Percentiles rank a stretch among this genome's conserved stretches.
Evolutionary conservation across 2,888 invertebrate species (phyloP).

Genomic region (Nezara viridula): DNA sequence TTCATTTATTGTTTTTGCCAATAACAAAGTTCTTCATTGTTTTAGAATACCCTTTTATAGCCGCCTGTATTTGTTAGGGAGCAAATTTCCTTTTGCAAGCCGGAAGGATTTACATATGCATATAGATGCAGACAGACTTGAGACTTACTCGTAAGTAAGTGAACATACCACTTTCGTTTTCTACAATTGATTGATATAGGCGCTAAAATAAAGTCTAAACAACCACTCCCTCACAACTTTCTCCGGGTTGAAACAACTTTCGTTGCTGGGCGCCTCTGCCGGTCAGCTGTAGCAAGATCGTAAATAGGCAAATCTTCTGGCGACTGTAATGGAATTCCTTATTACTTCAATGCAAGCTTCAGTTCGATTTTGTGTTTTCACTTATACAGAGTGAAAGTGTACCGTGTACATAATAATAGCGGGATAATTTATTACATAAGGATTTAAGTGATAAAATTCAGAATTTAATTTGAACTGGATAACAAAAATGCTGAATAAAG

Average conservation of each 20-base stretch:
- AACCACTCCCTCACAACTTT: conserved; percentile 34
- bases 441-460: too few relatives aligned
- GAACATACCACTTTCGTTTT: neutral
- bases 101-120: neutral
- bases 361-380: neutral
- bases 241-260: neutral
- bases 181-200: conserved; percentile 32
- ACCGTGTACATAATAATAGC: neutral
- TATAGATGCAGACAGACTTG: neutral
- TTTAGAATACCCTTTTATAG: neutral
- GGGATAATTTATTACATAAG: neutral
- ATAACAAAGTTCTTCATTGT: too few relatives aligned
- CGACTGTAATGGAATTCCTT: neutral
- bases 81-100: neutral
- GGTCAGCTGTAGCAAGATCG: neutral
- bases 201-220: neutral
- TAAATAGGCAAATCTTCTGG: neutral
- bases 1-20: too few relatives aligned
- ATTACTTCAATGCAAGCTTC: neutral
- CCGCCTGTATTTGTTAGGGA: neutral
- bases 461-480: too few relatives aligned
- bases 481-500: too few relatives aligned
- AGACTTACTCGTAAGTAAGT: neutral
- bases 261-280: neutral
- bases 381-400: neutral